These are phyloP conservation scores for Trileptium ribeirensis DNA, from an alignment of 2,888 invertebrate genomes.

Conservation along the genomic window DNA sequence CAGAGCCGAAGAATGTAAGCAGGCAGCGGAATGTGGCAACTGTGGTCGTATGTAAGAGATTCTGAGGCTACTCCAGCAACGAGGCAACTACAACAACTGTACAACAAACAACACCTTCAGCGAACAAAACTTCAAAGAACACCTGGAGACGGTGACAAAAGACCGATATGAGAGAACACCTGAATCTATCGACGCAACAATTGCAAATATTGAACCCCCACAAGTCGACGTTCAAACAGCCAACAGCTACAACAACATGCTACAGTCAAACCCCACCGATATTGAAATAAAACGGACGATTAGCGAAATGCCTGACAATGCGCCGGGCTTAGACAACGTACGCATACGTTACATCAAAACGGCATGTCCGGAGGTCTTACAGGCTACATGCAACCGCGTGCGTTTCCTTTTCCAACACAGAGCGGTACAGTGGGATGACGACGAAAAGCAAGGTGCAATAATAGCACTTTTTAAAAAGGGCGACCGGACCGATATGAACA, in stretches of 20 bases:
- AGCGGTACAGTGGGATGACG: background rate
- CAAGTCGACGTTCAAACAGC: background rate
- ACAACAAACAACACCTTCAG: too few relatives aligned
- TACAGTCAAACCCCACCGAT: background rate
- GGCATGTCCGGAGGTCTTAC: background rate
- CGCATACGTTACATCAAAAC: background rate
- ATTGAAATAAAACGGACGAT: background rate
- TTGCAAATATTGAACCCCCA: background rate
- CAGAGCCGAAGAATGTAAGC: too few relatives aligned
- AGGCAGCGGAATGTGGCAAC: too few relatives aligned
- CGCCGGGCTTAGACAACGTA: background rate
- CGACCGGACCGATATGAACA: background rate
- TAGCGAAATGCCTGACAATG: background rate
- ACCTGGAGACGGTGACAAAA: background rate
- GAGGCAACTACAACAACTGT: too few relatives aligned
- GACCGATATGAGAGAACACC: background rate
- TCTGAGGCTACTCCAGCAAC: too few relatives aligned
- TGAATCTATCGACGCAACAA: background rate
- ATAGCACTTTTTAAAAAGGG: background rate
- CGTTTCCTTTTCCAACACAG: background rate
- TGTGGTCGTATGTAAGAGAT: too few relatives aligned
- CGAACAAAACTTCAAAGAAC: too few relatives aligned
- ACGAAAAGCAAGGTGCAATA: background rate
- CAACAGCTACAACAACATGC: background rate
- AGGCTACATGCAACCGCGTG: background rate